Evolutionary conservation across 2,888 invertebrate genomes (phyloP), one percentile per base, ranked within the genome.

Genomic region (Scaptomyza flava): DNA sequence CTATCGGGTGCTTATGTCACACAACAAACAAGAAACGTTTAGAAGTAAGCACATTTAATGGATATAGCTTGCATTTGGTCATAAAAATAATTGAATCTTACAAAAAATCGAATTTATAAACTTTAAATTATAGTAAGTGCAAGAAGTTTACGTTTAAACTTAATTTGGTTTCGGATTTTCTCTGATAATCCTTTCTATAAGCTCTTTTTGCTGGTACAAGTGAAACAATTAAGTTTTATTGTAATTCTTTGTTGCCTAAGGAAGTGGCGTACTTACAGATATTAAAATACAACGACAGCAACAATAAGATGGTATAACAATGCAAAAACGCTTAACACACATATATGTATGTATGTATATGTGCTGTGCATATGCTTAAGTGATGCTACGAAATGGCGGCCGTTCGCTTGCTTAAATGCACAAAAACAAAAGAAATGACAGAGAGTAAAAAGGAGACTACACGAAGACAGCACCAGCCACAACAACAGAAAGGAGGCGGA

Each of bases 241-340:
- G 57, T 46, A 48, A 50, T 47, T 58, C 50, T 31, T 57, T 67
- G 68, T 66, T 69, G 71, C 45, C 67, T 69, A 51, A 72, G 69
- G 69, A 79, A 80, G 78, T 84, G 72, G 67, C 73, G 68, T 85
- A 84, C 86, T 84, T 79, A 72, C 61, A 79, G 70, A 75, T 86
- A 84, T 89, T 82, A 83, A 85, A 84, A 75, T 47, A 51, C 71
- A 77, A 60, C 50, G 67, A 56, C 60, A 76, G 48, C 52, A 66
- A 67, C 63, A 77, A 72, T 50, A 52, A 61, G 51, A 72, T 58
- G 58, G 69, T 60, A 73, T 47, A 73, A 87, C 82, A 84, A 84
- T 82, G 80, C 57, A 72, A 62, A 85, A 84, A 62, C 80, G 85
- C 73, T 84, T 81, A 84, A 71, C 72, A 68, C 68, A 77, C 66